Conservation (phyloP, 1,140 invertebrate genomes). For the Metaphire vulgaris region DNA sequence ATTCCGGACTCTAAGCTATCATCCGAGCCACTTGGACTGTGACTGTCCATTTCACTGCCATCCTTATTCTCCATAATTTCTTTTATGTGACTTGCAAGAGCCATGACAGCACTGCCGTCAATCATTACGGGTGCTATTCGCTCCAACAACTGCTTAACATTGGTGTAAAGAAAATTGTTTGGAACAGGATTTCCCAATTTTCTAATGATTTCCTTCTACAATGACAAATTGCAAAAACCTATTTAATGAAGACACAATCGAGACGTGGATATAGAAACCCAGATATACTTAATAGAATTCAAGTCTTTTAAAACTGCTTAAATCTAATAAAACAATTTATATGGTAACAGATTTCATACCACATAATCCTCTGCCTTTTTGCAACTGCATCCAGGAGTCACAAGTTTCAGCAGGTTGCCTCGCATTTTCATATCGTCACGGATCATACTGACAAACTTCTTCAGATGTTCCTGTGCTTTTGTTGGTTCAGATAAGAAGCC, state of each 20-base stretch:
- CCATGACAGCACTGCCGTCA: slow-evolving; percentile 67
- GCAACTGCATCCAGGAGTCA: slow-evolving; percentile 78
- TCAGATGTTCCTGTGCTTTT: slow-evolving; percentile 84
- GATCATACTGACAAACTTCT: slow-evolving; percentile 77
- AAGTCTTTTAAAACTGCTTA: too few species aligned
- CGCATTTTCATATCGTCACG: slow-evolving; percentile 69
- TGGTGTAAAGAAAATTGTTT: slow-evolving; percentile 91
- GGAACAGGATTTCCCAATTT: slow-evolving; percentile 86
- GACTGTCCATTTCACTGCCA: slow-evolving; percentile 25
- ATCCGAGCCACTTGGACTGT: slow-evolving; percentile 37
- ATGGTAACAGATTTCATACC: too few species aligned
- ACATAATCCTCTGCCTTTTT: slow-evolving; percentile 78
- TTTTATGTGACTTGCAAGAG: slow-evolving; percentile 48
- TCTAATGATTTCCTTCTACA: slow-evolving; percentile 70
- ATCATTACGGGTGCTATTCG: slow-evolving; percentile 91
- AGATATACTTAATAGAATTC: too few species aligned
- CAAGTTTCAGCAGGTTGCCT: slow-evolving; percentile 74
- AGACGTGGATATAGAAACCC: background rate
- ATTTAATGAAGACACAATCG: background rate
- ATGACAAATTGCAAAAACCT: background rate
- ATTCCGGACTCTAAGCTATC: slow-evolving; percentile 36
- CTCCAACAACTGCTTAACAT: slow-evolving; percentile 87
- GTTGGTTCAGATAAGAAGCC: slow-evolving; percentile 80
- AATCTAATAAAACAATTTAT: too few species aligned
- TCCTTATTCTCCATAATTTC: slow-evolving; percentile 43